These are phyloP conservation scores for Timema cristinae DNA, from an alignment of 2,888 invertebrate species.

Conservation along the genomic window DNA sequence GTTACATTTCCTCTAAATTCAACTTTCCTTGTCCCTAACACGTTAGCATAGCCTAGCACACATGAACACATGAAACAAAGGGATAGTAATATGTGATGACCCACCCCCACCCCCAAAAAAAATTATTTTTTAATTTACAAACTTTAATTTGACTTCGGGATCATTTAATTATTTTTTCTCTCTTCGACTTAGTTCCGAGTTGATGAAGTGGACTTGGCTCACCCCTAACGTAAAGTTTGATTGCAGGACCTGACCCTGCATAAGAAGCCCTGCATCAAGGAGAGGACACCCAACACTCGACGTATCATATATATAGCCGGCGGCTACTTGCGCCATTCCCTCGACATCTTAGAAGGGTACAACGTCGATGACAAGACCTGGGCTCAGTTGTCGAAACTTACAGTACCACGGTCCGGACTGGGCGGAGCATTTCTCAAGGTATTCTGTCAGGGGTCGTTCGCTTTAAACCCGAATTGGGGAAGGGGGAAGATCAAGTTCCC, in stretches of 20 bases:
- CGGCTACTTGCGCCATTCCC: conserved; percentile 80
- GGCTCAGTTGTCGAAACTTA: conserved; percentile 75
- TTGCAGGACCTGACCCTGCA: conserved; percentile 78
- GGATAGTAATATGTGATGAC: too few species aligned
- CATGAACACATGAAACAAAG: too few species aligned
- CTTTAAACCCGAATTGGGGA: too few species aligned
- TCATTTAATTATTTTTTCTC: neutral
- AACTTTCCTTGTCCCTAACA: too few species aligned
- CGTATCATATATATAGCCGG: conserved; percentile 89
- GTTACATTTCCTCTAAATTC: too few species aligned
- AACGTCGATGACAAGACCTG: conserved; percentile 83
- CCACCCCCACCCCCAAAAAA: too few species aligned
- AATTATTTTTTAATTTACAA: too few species aligned
- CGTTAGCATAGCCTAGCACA: too few species aligned
- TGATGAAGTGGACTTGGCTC: neutral
- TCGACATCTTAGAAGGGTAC: conserved; percentile 84
- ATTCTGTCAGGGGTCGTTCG: conserved; percentile 22
- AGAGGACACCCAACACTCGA: conserved; percentile 82
- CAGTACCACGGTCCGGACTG: conserved; percentile 82
- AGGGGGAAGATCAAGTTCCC: too few species aligned
- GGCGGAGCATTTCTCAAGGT: conserved; percentile 81
- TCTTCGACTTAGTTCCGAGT: neutral
- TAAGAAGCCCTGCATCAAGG: conserved; percentile 78
- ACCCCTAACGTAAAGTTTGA: neutral
- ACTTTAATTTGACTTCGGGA: neutral